These are phyloP conservation scores for Caerostris extrusa DNA, from an alignment of 1,140 invertebrate species.

Conservation along the genomic window DNA sequence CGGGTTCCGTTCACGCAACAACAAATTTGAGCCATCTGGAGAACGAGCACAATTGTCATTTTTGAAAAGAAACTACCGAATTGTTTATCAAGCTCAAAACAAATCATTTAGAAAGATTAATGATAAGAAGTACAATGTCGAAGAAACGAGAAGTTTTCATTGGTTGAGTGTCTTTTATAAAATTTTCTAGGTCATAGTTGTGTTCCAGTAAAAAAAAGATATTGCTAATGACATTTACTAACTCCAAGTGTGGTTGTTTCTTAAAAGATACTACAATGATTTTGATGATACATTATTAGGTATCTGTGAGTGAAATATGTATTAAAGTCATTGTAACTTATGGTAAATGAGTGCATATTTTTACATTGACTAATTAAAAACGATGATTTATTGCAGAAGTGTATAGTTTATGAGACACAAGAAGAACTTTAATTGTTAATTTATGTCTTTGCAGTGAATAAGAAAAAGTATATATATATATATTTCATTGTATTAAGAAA, in stretches of 20 bases:
- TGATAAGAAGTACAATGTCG: conserved; percentile 30
- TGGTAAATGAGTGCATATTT: background rate
- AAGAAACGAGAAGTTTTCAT: conserved; percentile 11
- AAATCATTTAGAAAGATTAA: conserved; percentile 48
- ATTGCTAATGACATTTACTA: background rate
- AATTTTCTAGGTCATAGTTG: conserved; percentile 24
- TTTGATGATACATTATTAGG: background rate
- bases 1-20: background rate
- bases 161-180: background rate
- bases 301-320: background rate
- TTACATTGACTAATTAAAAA: background rate
- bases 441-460: too few species aligned
- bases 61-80: conserved; percentile 24
- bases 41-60: conserved; percentile 4
- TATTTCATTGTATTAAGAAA: too few species aligned
- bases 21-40: background rate
- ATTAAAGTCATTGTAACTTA: background rate
- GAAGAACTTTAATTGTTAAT: too few species aligned
- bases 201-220: background rate
- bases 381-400: background rate
- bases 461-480: too few species aligned
- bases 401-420: too few species aligned
- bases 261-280: background rate
- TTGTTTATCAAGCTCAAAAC: conserved; percentile 24
- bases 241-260: background rate